Conservation (phyloP, 2,797 vertebrate genomes). For the Labroides dimidiatus region DNA sequence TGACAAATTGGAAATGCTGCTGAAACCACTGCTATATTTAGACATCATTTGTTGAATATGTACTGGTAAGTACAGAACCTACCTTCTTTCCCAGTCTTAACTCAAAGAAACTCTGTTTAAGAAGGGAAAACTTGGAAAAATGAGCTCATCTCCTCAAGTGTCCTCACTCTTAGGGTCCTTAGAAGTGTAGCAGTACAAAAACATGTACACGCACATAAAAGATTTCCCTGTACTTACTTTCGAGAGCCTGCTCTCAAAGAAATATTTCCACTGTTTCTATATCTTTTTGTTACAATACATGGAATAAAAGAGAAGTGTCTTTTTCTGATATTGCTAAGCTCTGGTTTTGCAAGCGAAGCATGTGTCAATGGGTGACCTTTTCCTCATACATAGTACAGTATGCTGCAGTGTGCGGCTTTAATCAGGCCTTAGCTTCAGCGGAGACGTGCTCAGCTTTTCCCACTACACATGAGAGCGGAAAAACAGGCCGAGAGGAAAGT, state of each 20-base stretch:
- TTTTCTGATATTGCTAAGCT: slow-evolving; percentile 42
- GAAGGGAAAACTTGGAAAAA: neutral
- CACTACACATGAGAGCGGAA: slow-evolving; percentile 50
- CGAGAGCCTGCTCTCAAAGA: slow-evolving; percentile 27
- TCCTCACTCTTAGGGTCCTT: slow-evolving; percentile 6
- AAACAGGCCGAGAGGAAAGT: slow-evolving; percentile 25
- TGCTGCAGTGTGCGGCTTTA: slow-evolving; percentile 64
- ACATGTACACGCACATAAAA: slow-evolving; percentile 8
- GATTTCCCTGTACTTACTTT: slow-evolving; percentile 17
- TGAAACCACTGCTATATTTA: neutral
- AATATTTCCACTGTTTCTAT: slow-evolving; percentile 31
- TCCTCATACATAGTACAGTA: slow-evolving; percentile 57
- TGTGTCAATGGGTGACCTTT: slow-evolving; percentile 71
- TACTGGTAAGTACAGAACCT: neutral
- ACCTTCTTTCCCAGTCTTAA: neutral
- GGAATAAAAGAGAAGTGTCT: slow-evolving; percentile 46
- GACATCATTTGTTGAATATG: neutral
- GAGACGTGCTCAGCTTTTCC: slow-evolving; percentile 53
- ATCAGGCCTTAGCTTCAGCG: slow-evolving; percentile 52
- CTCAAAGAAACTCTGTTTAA: neutral
- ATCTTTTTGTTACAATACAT: slow-evolving; percentile 31
- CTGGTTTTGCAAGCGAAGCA: slow-evolving; percentile 65
- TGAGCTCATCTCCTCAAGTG: neutral
- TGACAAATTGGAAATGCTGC: neutral
- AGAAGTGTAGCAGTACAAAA: neutral